Evolutionary conservation across 2,113 vertebrate genomes (phyloP).

Genomic region (Heloderma charlesbogerti): DNA sequence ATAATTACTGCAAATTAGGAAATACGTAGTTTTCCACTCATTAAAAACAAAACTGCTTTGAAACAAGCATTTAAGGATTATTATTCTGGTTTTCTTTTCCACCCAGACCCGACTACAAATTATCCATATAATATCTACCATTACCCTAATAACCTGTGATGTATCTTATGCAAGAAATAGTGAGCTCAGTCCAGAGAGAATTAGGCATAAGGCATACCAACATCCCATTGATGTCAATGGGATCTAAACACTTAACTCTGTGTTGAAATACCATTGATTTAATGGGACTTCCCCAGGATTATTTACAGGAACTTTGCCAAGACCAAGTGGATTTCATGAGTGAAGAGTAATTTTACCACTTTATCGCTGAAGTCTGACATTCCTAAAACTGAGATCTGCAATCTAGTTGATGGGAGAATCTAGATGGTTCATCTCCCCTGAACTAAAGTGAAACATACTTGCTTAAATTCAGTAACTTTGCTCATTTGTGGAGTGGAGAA

Average conservation of each 20-base stretch:
- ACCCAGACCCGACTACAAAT: not conserved
- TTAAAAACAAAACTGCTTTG: not conserved
- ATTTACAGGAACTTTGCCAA: not conserved
- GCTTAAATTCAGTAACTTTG: not conserved
- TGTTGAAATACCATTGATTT: not conserved
- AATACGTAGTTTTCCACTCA: not conserved
- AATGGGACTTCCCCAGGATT: not conserved
- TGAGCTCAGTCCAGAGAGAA: not conserved
- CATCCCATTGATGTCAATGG: not conserved
- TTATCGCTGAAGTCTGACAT: not conserved
- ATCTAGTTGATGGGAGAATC: not conserved
- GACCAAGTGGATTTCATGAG: not conserved
- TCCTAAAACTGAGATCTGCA: not conserved
- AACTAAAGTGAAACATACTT: not conserved
- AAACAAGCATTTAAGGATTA: not conserved
- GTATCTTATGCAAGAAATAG: not conserved
- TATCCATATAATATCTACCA: not conserved
- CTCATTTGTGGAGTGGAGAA: not conserved
- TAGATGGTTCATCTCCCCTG: not conserved
- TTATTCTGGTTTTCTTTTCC: not conserved
- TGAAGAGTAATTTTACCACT: not conserved
- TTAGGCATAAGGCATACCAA: not conserved
- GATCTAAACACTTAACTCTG: not conserved
- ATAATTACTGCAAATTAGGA: not conserved
- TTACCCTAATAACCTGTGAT: not conserved